phyloP scores from a whole-genome alignment of 2,113 vertebrate genomes.

The Dasyprocta punctata region DNA sequence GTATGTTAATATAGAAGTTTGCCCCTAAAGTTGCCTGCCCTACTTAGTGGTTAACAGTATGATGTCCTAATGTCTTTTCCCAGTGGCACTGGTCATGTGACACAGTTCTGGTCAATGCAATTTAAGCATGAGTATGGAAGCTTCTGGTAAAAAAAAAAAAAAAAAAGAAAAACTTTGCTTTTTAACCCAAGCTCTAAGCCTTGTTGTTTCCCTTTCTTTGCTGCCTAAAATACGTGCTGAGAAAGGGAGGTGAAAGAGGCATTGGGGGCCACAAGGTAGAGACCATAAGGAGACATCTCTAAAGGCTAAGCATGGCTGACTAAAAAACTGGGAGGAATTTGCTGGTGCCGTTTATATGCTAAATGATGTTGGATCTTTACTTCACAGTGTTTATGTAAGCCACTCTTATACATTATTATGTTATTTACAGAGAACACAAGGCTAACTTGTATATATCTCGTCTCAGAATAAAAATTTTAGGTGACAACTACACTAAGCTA shows the following conservation, averaged over 20 bases:
- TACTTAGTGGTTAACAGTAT: not conserved
- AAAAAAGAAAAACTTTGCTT: not conserved
- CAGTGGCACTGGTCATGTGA: not conserved
- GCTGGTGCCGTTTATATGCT: not conserved
- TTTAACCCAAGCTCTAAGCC: not conserved
- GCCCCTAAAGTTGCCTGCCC: not conserved
- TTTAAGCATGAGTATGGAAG: not conserved
- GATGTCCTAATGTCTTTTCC: not conserved
- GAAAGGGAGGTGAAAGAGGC: not conserved
- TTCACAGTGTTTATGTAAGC: not conserved
- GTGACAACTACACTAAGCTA: not conserved
- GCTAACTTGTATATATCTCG: not conserved
- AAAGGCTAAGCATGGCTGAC: not conserved
- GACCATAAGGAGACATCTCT: not conserved
- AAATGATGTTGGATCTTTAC: not conserved
- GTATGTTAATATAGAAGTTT: not conserved
- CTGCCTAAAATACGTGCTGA: not conserved
- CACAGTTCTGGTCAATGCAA: not conserved
- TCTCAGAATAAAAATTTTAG: not conserved
- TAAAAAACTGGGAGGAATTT: not conserved
- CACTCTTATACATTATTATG: not conserved
- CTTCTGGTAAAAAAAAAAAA: too few relatives aligned
- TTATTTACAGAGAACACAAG: not conserved
- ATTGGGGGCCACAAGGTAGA: not conserved
- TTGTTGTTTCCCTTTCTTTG: not conserved